Evolutionary conservation across 2,113 vertebrate species (phyloP).

Genomic region (Procavia capensis): DNA sequence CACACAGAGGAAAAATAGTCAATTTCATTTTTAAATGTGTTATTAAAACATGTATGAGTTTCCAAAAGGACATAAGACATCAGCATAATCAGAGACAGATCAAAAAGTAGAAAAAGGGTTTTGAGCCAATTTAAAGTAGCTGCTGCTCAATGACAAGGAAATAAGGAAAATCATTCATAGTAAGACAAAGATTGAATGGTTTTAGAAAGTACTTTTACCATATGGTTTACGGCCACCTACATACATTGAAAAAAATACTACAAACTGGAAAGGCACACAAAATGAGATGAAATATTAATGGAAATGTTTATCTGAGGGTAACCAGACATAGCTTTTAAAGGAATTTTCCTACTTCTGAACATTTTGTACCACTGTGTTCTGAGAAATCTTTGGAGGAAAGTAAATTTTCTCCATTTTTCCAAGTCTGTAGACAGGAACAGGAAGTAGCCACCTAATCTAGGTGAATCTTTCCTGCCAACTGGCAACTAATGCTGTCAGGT

Average conservation of each 20-base stretch:
- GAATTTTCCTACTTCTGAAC: slow-evolving; percentile 62
- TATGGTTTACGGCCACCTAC: slow-evolving; percentile 72
- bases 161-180: slow-evolving; percentile 58
- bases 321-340: slow-evolving; percentile 61
- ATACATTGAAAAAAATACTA: slow-evolving; percentile 64
- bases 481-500: slow-evolving; percentile 33
- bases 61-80: slow-evolving; percentile 31
- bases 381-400: slow-evolving; percentile 60
- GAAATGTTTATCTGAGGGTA: slow-evolving; percentile 67
- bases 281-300: slow-evolving; percentile 72
- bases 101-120: slow-evolving; percentile 49
- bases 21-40: slow-evolving; percentile 67
- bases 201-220: slow-evolving; percentile 63
- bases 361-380: slow-evolving; percentile 60
- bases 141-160: slow-evolving; percentile 26
- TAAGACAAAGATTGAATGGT: slow-evolving; percentile 53
- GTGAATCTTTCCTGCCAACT: slow-evolving; percentile 56
- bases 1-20: slow-evolving; percentile 27
- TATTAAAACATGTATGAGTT: slow-evolving; percentile 64
- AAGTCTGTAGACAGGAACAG: slow-evolving; percentile 63
- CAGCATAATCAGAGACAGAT: slow-evolving; percentile 50
- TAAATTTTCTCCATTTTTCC: slow-evolving; percentile 56
- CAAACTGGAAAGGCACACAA: slow-evolving; percentile 61
- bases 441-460: slow-evolving; percentile 61
- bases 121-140: slow-evolving; percentile 37